Conservation (phyloP, 2,113 vertebrate genomes). For the Indicator maculatus region DNA sequence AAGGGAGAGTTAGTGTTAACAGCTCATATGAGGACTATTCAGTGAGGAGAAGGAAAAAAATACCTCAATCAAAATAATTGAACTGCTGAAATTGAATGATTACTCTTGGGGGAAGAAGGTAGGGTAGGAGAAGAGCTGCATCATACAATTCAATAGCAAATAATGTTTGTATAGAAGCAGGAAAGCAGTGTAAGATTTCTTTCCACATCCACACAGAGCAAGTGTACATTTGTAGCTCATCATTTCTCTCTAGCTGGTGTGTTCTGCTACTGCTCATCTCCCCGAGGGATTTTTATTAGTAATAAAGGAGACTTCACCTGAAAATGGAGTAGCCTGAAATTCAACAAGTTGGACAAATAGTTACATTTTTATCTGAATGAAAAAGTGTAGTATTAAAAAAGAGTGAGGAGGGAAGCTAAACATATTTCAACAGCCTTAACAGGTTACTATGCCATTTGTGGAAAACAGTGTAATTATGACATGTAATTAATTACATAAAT, state of each 20-base stretch:
- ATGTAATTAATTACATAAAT: conserved; percentile 13
- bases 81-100: conserved; percentile 32
- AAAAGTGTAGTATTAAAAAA: neutral
- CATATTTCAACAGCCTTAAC: neutral
- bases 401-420: neutral
- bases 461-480: neutral
- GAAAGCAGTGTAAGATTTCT: conserved; percentile 20
- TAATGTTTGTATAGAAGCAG: neutral
- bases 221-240: conserved; percentile 37
- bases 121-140: neutral
- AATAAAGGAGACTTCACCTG: conserved; percentile 39
- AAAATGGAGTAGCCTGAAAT: conserved; percentile 46
- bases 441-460: neutral
- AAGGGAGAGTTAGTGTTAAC: neutral
- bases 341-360: conserved; percentile 32
- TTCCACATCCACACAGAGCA: neutral
- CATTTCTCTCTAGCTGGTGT: conserved; percentile 36
- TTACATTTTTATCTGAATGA: conserved; percentile 14
- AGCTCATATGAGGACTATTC: neutral
- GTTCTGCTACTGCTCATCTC: conserved; percentile 40
- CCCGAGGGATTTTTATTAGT: conserved; percentile 44
- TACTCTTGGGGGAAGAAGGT: neutral
- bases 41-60: neutral
- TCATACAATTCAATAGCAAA: neutral
- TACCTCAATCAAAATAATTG: neutral